Base-by-base conservation (phyloP, 1,140 invertebrate genomes). In the Drosophila eugracilis region DNA sequence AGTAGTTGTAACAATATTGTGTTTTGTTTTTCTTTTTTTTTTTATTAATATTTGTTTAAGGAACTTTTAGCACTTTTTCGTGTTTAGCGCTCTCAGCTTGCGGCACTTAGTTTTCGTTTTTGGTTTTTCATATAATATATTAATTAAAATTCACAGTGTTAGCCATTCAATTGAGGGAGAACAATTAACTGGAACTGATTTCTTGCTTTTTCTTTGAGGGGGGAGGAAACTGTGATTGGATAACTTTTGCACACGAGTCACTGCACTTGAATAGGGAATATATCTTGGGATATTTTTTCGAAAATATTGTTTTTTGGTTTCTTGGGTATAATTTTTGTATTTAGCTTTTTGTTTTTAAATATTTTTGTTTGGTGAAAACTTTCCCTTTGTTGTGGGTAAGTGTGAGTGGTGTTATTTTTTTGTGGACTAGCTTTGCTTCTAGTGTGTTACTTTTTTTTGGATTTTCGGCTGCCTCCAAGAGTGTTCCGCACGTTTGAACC, bases 401-500 rank as follows among this genome's bases (percentile, higher is more conserved):
- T 45, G 53, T 59, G 47, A 59, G 59, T 63, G 41, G 37, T 48
- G 26, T n/a, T n/a, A 32, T 32, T 9, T 32, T 52, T 59, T 65
- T 24, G 37, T 52, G 60, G 63, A 42, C 41, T 66, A 34, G 48
- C 66, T 66, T 69, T 42, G 37, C 63, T 69, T n/a, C 36, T 44
- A 55, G 32, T 70, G 58, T 32, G 28, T 12, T 57, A 14, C 15
- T 59, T 41, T n/a, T 39, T 26, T 60, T 45, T 28, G 7, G 4
- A 19, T 75, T 72, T 50, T 66, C 36, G 72, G 58, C 57, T 66
- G 84, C 36, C 84, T 85, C 47, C 58, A 57, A 39, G 58, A 76
- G 78, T 72, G 83, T 90, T 91, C 89, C 89, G 86, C 78, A 88
- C 89, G 69, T 91, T 77, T 90, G 89, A 86, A 90, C 89, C 89